Base-by-base conservation (phyloP, 2,797 vertebrate genomes). In the Muscicapa striata region DNA sequence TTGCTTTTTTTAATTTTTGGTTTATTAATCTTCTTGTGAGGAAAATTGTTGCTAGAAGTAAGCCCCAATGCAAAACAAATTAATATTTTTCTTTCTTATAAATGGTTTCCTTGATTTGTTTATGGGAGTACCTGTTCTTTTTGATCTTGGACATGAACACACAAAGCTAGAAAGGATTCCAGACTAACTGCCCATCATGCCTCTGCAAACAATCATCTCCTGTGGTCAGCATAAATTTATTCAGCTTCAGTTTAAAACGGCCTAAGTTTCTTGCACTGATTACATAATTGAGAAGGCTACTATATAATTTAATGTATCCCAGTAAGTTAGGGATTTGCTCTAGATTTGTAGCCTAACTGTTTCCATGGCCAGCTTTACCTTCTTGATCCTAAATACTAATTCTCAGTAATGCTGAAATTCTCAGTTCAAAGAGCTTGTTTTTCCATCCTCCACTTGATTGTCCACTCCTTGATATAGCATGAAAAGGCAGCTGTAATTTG, bases 1-100 rank as follows among this genome's bases (percentile, higher is more conserved):
- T 93, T 95, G 38, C 12, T 89, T 93, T 90, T 55, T 92, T 85
- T 27, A 11, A 5, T 51, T 78, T 76, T 81, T 76, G 45, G n/a
- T 88, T 84, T 88, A 76, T 86, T 49, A 88, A 61, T 93, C 48
- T 87, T 90, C 23, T 46, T 70, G 15, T 63, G 41, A 70, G 57
- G 69, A 68, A 85, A 78, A 17, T 57, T 88, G 20, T 88, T 83
- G 49, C 52, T 76, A 52, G 43, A 46, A 82, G n/a, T 89, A 86
- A 78, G 21, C 19, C 22, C 21, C 73, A 78, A 26, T 78, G 87
- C 61, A 78, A 89, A 90, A 61, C 15, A 59, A 36, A 57, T 41
- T 21, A 51, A 8, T 82, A 6, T 55, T 84, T 76, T 84, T 87
- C 77, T 88, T 90, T 49, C 40, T 80, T 38, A 26, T 5, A 80